Conservation (phyloP, 2,888 invertebrate species). For the Melieria crassipennis region DNA sequence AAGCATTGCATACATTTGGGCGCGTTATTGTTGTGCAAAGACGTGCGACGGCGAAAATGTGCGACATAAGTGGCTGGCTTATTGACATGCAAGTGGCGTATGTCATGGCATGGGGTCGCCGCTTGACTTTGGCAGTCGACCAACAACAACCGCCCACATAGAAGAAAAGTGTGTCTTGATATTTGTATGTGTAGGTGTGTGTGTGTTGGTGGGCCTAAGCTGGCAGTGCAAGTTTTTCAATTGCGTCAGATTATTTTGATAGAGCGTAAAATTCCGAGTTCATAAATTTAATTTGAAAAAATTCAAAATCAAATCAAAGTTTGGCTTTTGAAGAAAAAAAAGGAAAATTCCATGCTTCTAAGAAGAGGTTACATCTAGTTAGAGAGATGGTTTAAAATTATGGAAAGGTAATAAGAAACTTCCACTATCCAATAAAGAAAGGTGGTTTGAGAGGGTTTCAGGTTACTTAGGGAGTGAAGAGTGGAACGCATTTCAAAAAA, state of each 20-base stretch:
- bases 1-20: too few species aligned
- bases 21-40: too few species aligned
- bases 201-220: background rate
- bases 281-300: slow-evolving; percentile 59
- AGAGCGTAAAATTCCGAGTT: slow-evolving; percentile 60
- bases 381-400: background rate
- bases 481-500: too few species aligned
- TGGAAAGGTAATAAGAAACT: background rate
- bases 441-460: too few species aligned
- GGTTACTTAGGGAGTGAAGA: too few species aligned
- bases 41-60: too few species aligned
- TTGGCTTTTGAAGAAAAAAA: too few species aligned
- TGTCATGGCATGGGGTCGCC: slow-evolving; percentile 55
- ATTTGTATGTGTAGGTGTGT: slow-evolving; percentile 40
- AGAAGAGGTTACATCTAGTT: background rate
- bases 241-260: slow-evolving; percentile 49
- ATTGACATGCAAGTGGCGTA: slow-evolving; percentile 60
- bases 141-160: slow-evolving; percentile 43
- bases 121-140: slow-evolving; percentile 58
- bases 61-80: slow-evolving; percentile 29
- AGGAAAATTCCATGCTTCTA: background rate
- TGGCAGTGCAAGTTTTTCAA: slow-evolving; percentile 18
- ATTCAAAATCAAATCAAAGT: slow-evolving; percentile 38
- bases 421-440: too few species aligned
- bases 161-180: slow-evolving; percentile 50